A percentile compares a stretch with the other conserved stretches of the same genome.
phyloP scores from a whole-genome alignment of 2,797 vertebrate genomes.

The Graptemys geographica region DNA sequence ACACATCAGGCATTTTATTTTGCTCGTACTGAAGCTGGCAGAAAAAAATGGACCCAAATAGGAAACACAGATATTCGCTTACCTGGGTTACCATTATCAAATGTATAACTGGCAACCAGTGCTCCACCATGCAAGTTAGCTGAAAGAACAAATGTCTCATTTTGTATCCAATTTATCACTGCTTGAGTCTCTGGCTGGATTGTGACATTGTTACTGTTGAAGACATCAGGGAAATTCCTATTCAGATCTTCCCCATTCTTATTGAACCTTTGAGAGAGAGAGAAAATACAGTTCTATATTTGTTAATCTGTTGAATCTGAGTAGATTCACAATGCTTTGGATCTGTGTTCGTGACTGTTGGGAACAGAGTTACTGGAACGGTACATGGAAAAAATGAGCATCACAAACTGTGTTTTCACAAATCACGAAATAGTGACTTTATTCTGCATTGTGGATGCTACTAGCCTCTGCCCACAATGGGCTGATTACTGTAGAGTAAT shows the following conservation, averaged over 20 bases:
- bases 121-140: slow-evolving; percentile 96
- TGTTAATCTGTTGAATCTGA: not conserved
- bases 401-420: not conserved
- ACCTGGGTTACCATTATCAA: slow-evolving; percentile 92
- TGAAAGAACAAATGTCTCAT: slow-evolving; percentile 91
- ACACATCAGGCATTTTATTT: not conserved
- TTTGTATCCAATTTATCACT: slow-evolving; percentile 91
- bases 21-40: not conserved
- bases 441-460: not conserved
- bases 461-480: not conserved
- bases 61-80: slow-evolving; percentile 30
- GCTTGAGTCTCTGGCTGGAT: slow-evolving; percentile 91
- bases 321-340: not conserved
- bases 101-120: slow-evolving; percentile 94
- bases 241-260: slow-evolving; percentile 89
- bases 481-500: not conserved
- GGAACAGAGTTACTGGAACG: not conserved
- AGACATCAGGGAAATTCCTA: slow-evolving; percentile 93
- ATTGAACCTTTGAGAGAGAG: slow-evolving; percentile 86
- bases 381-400: not conserved
- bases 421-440: not conserved
- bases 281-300: slow-evolving; percentile 15
- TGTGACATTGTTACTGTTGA: slow-evolving; percentile 64
- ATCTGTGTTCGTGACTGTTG: not conserved
- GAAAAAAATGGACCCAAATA: not conserved